Evolutionary conservation across 2,888 invertebrate genomes (phyloP), one percentile per base, ranked within the genome.

Genomic region (Pharmacophagus antenor): DNA sequence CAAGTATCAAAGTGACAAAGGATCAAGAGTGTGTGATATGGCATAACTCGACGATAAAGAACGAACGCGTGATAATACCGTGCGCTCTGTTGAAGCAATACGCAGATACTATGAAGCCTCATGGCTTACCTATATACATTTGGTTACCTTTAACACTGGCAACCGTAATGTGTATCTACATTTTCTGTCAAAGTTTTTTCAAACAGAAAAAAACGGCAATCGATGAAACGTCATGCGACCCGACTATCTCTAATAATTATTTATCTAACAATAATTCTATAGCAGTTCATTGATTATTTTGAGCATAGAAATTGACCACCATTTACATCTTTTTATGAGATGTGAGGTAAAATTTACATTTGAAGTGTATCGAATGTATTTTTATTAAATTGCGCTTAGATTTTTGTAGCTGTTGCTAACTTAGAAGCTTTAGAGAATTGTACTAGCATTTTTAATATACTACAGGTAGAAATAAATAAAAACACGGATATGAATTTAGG

Each of bases 1-100:
- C 74, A 7, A 70, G 74, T 6, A 62, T 87, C 23, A 70, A 72
- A 61, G 75, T 88, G 55, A 82, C 74, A 0, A 72, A 76, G 18
- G 75, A 80, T 8, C 84, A 85, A 54, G 80, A 82, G 53, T 89
- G 89, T 62, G 73, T 86, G 25, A 65, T 89, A 31, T 89, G 89
- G 89, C 85, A 85, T 61, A 89, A 89, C 61, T 66, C 78, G 20
- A 81, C 84, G 56, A 69, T 65, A 64, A 73, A 47, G 68, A 76
- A 62, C 72, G 81, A 84, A 54, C 80, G 72, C 41, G 80, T 79
- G 46, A 67, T 69, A 3, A 73, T 89, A 25, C 82, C 88, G 1
- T 89, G 89, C 62, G 75, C 79, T 3, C 69, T 89, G 64, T 70
- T 89, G 64, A 78, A 82, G 66, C 73, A 82, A 61, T 89, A 89